These are phyloP conservation scores for Pseudochirops cupreus DNA, from an alignment of 2,797 vertebrate species.

Conservation along the genomic window DNA sequence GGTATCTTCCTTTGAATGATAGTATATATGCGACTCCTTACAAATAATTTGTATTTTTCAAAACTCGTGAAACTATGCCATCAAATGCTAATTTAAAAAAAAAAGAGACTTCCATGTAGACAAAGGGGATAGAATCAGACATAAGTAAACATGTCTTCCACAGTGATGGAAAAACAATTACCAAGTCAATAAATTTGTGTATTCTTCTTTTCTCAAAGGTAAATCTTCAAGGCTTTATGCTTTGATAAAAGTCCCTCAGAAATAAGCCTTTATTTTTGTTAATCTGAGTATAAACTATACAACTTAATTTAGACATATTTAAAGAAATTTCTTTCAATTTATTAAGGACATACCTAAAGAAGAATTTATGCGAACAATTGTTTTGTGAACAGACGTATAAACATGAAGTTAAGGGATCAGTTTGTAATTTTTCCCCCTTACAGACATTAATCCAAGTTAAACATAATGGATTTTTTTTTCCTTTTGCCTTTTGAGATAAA, in stretches of 20 bases:
- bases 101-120: conserved; percentile 31
- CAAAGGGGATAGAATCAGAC: conserved; percentile 28
- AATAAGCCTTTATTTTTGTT: background rate
- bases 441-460: conserved; percentile 34
- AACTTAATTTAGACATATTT: conserved; percentile 8
- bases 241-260: background rate
- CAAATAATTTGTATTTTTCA: conserved; percentile 50
- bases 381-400: background rate
- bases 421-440: conserved; percentile 27
- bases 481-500: conserved; percentile 46
- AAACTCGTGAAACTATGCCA: conserved; percentile 9
- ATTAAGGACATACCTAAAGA: conserved; percentile 22
- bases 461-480: background rate
- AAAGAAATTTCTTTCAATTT: conserved; percentile 43
- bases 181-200: conserved; percentile 1
- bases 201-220: background rate
- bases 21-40: background rate
- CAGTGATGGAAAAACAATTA: conserved; percentile 44
- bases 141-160: conserved; percentile 35
- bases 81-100: conserved; percentile 21
- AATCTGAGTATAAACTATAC: background rate
- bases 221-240: background rate
- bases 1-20: conserved; percentile 16
- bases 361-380: conserved; percentile 48
- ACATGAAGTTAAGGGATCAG: conserved; percentile 37